phyloP scores from a whole-genome alignment of 2,797 vertebrate species.

The Bovichtus variegatus region DNA sequence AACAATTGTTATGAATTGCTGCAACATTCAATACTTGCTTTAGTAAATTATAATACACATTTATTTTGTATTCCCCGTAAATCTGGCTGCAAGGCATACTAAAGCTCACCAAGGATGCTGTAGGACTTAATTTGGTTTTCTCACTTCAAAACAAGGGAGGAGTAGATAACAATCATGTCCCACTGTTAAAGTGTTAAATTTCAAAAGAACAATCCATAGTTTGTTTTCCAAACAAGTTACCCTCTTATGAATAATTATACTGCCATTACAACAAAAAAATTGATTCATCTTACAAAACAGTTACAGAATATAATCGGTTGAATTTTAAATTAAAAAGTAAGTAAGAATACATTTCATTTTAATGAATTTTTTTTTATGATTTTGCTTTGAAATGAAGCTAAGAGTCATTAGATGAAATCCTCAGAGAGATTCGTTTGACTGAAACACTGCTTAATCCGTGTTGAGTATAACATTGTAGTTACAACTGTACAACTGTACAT shows the following conservation, averaged over 20 bases:
- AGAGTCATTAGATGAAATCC: neutral
- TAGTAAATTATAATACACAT: conserved; percentile 18
- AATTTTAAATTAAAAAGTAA: conserved; percentile 21
- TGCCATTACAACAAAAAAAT: conserved; percentile 19
- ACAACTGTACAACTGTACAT: conserved; percentile 9
- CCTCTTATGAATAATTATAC: neutral
- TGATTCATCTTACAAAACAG: conserved; percentile 16
- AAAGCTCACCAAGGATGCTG: conserved; percentile 1
- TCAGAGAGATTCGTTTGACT: neutral
- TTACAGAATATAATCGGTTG: conserved; percentile 13
- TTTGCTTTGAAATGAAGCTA: conserved; percentile 18
- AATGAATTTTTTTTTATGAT: neutral
- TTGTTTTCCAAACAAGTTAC: conserved; percentile 4
- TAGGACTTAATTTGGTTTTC: conserved; percentile 10
- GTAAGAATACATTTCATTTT: conserved; percentile 8
- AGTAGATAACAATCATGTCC: neutral
- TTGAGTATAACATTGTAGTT: conserved; percentile 14
- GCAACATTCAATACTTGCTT: conserved; percentile 28
- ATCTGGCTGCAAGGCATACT: conserved; percentile 7
- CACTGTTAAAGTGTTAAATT: conserved; percentile 8
- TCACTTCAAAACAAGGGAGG: conserved; percentile 11
- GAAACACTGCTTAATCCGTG: neutral
- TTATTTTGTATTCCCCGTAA: conserved; percentile 1
- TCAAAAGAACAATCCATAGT: neutral
- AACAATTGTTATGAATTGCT: conserved; percentile 28